Conservation (phyloP, 2,113 vertebrate genomes). For the Camelus dromedarius region DNA sequence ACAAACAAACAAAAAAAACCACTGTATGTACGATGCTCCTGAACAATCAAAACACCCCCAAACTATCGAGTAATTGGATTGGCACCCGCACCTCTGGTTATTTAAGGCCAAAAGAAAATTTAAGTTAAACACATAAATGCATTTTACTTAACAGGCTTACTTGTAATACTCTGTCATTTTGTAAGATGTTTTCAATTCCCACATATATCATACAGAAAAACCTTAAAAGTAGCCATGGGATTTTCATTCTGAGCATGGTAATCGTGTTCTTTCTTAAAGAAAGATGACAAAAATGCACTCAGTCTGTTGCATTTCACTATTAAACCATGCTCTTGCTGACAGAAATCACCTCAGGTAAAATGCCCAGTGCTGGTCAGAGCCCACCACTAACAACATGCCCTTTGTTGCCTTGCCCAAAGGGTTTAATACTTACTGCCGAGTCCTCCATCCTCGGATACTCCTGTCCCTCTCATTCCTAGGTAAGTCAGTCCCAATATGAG, state of each 20-base stretch:
- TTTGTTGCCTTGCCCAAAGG: neutral
- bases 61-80: neutral
- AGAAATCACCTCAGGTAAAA: neutral
- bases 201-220: neutral
- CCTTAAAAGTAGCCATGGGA: neutral
- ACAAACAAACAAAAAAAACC: neutral
- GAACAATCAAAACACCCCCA: constrained; percentile 29
- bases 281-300: neutral
- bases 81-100: neutral
- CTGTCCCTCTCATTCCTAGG: constrained; percentile 96
- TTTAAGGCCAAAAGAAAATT: constrained; percentile 23
- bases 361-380: neutral
- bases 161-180: neutral
- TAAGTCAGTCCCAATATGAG: constrained; percentile 97
- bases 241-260: neutral
- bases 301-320: neutral
- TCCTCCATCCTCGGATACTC: constrained; percentile 88
- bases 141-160: neutral
- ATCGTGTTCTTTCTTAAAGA: constrained; percentile 3
- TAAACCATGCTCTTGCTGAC: neutral
- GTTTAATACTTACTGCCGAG: constrained; percentile 91
- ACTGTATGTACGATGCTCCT: neutral
- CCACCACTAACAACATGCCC: neutral
- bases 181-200: neutral
- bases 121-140: neutral